Percentiles rank a stretch among this genome's conserved stretches.
Evolutionary conservation across 1,140 invertebrate genomes (phyloP).

Genomic region (Zaprionus taronus): DNA sequence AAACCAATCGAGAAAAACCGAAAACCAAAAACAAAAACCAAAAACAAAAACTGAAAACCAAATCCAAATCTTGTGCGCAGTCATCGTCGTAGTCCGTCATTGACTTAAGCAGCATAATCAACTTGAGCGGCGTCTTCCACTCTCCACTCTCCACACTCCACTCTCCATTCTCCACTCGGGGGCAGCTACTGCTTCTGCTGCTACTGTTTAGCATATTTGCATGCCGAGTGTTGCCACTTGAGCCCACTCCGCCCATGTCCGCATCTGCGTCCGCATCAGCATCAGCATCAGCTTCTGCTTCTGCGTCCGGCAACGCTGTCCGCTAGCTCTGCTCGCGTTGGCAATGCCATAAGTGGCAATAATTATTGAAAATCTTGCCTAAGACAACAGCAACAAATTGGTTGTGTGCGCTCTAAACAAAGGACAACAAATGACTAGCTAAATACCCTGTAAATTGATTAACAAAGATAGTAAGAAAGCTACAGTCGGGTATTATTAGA

Average conservation of each 20-base stretch:
- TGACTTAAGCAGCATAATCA: slow-evolving; percentile 82
- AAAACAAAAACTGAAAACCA: slow-evolving; percentile 54
- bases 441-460: slow-evolving; percentile 7
- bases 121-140: slow-evolving; percentile 57
- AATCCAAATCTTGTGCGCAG: slow-evolving; percentile 73
- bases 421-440: background rate
- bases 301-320: slow-evolving; percentile 13
- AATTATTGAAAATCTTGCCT: slow-evolving; percentile 83
- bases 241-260: slow-evolving; percentile 59
- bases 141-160: slow-evolving; percentile 16
- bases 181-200: slow-evolving; percentile 27
- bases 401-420: slow-evolving; percentile 5
- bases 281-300: background rate
- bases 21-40: slow-evolving; percentile 40
- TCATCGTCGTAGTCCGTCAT: slow-evolving; percentile 66
- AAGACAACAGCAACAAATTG: slow-evolving; percentile 69
- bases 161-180: background rate
- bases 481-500: too few species aligned
- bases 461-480: too few species aligned
- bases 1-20: slow-evolving; percentile 22
- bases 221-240: slow-evolving; percentile 79
- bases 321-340: slow-evolving; percentile 18
- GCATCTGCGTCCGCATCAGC: slow-evolving; percentile 24
- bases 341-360: slow-evolving; percentile 79
- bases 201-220: slow-evolving; percentile 84